Base-by-base conservation (phyloP, 2,888 invertebrate species). In the Perithous albicinctus region DNA sequence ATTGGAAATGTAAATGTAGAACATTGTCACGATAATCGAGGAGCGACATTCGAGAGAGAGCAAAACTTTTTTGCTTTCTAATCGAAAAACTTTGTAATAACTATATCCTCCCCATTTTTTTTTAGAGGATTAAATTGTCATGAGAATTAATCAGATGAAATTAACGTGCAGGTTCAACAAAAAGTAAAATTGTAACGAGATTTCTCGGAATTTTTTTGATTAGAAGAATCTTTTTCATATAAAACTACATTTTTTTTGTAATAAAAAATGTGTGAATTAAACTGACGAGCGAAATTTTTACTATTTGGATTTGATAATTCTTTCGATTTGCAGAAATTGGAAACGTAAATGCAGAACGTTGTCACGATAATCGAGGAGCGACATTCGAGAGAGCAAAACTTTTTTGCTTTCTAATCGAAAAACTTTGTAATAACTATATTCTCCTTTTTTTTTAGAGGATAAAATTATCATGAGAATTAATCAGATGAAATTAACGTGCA, bases 241-340 rank as follows among this genome's bases (percentile, higher is more conserved):
- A n/a, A n/a, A n/a, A n/a, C n/a, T n/a, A n/a, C n/a, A n/a, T n/a
- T n/a, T n/a, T n/a, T n/a, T n/a, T n/a, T n/a, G n/a, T n/a, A n/a
- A n/a, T n/a, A n/a, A n/a, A n/a, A n/a, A n/a, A n/a, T n/a, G n/a
- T n/a, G n/a, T n/a, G n/a, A n/a, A 7, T 67, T 12, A 38, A 48
- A 23, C 12, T 18, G 18, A 48, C 23, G 66, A 7, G 15, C 0
- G 6, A 32, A 29, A 32, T 20, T 32, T 46, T 20, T 48, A 23
- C 12, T 18, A 32, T 35, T 5, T 18, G 67, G n/a, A 35, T 35
- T 48, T 15, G 35, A 38, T 51, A 51, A 67, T 51, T 51, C 35
- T 51, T 23, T 51, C 23, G 7, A 67, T 67, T 32, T 20, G 35
- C 15, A 32, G 29, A 59, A 59, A 59, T 59, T 59, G n/a, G 29